A percentile compares a stretch with the other conserved stretches of the same genome.
Evolutionary conservation across 2,113 vertebrate genomes (phyloP).

Genomic region (Epinephelus moara): DNA sequence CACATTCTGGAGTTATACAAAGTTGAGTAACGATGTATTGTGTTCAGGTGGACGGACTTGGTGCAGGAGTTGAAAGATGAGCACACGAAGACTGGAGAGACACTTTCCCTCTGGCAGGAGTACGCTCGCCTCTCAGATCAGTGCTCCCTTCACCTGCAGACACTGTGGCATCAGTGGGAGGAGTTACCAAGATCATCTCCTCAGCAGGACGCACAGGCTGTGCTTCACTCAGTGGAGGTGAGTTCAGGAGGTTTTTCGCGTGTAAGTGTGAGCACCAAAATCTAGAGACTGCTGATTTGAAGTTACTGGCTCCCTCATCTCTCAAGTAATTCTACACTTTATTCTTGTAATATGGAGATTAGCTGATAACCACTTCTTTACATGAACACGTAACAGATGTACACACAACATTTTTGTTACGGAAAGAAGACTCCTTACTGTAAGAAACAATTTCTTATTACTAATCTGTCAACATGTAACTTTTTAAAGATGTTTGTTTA

Average conservation of each 20-base stretch:
- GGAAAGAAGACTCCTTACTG: neutral
- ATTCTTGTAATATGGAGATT: neutral
- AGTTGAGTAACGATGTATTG: neutral
- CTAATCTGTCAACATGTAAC: neutral
- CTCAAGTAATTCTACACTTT: neutral
- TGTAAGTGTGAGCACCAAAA: neutral
- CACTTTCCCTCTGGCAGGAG: slow-evolving; percentile 85
- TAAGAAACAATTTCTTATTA: neutral
- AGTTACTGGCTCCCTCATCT: neutral
- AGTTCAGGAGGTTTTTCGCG: neutral
- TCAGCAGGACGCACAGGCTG: slow-evolving; percentile 64
- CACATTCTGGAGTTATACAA: no score
- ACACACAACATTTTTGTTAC: neutral
- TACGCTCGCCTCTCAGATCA: slow-evolving; percentile 68
- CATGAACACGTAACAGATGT: neutral
- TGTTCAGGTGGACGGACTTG: slow-evolving; percentile 86
- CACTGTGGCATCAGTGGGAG: slow-evolving; percentile 79
- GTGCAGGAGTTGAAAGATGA: slow-evolving; percentile 83
- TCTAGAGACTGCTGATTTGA: neutral
- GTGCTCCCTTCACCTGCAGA: slow-evolving; percentile 71
- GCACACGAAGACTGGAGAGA: slow-evolving; percentile 65
- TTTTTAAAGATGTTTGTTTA: neutral
- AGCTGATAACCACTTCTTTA: neutral
- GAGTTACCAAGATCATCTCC: slow-evolving; percentile 72
- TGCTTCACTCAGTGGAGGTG: slow-evolving; percentile 82